These are phyloP conservation scores for Arctocebus calabarensis DNA, from an alignment of 2,797 vertebrate species.

Conservation along the genomic window DNA sequence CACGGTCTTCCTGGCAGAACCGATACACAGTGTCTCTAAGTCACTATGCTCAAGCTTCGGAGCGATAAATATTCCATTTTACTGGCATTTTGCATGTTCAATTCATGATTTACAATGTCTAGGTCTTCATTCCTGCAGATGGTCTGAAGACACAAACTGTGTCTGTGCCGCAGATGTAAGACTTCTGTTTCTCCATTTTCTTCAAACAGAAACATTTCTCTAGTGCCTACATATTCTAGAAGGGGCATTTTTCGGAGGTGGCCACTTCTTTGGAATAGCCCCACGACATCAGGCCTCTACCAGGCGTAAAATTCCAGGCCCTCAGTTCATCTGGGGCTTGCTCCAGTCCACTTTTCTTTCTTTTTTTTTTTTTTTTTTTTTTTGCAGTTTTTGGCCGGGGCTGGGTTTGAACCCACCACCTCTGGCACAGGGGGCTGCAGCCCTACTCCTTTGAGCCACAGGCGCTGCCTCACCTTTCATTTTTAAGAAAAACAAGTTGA, in stretches of 20 bases:
- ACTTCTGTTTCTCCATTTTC: slow-evolving; percentile 94
- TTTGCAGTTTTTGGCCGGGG: no score
- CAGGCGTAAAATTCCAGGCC: slow-evolving; percentile 99
- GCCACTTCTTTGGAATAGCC: slow-evolving; percentile 99
- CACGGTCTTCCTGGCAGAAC: slow-evolving; percentile 94
- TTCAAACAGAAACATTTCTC: slow-evolving; percentile 92
- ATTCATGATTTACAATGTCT: slow-evolving; percentile 94
- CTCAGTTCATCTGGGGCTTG: slow-evolving; percentile 99
- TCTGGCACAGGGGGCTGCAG: no score
- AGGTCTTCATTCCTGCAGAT: slow-evolving; percentile 93
- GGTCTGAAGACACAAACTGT: slow-evolving; percentile 91
- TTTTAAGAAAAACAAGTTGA: slow-evolving; percentile 99
- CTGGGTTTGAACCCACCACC: no score
- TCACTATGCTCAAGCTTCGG: slow-evolving; percentile 94
- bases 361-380: no score
- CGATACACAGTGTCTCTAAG: slow-evolving; percentile 94
- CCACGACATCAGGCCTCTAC: slow-evolving; percentile 98
- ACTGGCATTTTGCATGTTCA: slow-evolving; percentile 96
- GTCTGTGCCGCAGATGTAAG: slow-evolving; percentile 93
- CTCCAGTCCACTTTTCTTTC: slow-evolving; percentile 99
- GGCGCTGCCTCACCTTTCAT: slow-evolving; percentile 94
- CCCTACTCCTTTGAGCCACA: no score
- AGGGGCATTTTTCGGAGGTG: slow-evolving; percentile 90
- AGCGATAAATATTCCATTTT: slow-evolving; percentile 94
- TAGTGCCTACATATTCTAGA: slow-evolving; percentile 95